Conservation (phyloP, 2,113 vertebrate genomes). For the Typhlomys cinereus region DNA sequence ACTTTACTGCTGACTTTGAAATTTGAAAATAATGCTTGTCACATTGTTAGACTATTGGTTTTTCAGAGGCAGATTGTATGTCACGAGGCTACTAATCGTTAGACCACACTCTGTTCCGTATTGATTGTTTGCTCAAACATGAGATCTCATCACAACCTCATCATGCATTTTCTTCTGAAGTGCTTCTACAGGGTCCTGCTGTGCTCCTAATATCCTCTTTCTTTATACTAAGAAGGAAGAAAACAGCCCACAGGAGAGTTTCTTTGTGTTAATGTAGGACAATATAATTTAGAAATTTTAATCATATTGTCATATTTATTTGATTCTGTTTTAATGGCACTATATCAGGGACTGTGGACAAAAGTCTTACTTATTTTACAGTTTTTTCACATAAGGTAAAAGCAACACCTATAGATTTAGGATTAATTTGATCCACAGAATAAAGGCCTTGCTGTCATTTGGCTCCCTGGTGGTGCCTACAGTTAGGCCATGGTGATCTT, state of each 20-base stretch:
- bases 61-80: conserved; percentile 41
- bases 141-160: conserved; percentile 16
- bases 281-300: neutral
- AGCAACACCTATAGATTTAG: neutral
- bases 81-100: conserved; percentile 11
- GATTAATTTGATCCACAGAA: neutral
- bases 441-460: neutral
- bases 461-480: neutral
- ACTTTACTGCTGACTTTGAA: conserved; percentile 54
- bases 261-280: neutral
- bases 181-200: neutral
- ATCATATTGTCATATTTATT: neutral
- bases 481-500: too few species aligned
- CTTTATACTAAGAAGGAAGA: neutral
- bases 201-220: neutral
- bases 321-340: conserved; percentile 2
- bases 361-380: neutral
- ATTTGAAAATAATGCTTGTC: conserved; percentile 41
- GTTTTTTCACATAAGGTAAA: neutral
- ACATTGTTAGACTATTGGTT: conserved; percentile 59
- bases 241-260: neutral
- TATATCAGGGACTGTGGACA: neutral
- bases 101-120: conserved; percentile 29
- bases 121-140: conserved; percentile 52
- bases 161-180: neutral